Evolutionary conservation across 2,888 invertebrate genomes (phyloP), one percentile per base, ranked within the genome.

Genomic region (Epirrhoe alternata): DNA sequence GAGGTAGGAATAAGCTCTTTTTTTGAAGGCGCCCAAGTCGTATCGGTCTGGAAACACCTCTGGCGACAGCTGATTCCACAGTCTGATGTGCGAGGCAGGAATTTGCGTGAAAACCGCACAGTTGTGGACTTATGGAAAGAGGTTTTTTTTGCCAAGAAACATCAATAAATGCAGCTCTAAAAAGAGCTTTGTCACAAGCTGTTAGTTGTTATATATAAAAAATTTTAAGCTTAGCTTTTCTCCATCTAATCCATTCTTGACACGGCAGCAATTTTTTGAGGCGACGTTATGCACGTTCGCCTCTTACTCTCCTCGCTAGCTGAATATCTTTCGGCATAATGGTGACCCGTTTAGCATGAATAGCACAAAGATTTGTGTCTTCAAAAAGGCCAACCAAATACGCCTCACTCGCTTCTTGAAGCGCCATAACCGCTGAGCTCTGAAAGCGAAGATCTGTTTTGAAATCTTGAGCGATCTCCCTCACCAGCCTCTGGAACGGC

Each of bases 361-460:
- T 96, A 45, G 96, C 96, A 83, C 96, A 96, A 76, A 97, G 86
- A 82, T 97, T 97, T 31, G 96, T 97, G 77, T 96, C 96, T 82
- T 96, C 96, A 79, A 96, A 96, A 0, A 96, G 86, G 8, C 96
- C 96, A 12, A 96, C 96, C 33, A 96, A 81, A 77, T 96, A 94
- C 72, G 94, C 94, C 80, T 96, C 90, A 76, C 95, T 92, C 0
- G 94, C 94, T 72, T 94, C 94, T 74, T 96, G 96, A 30, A 96
- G 86, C 61, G 96, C 96, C 89, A 95, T 94, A 5, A 96, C 95
- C 4, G 96, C 96, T 0, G 96, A 95, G 74, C 95, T 95, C 83
- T 96, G 96, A 84, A 96, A 96, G 45, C 96, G 85, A 8, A 96
- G 84, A 76, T 96, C 96, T 0, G 95, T 94, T 80, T 96, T 96